Conservation (phyloP, 2,113 vertebrate species). For the Hoplias malabaricus region DNA sequence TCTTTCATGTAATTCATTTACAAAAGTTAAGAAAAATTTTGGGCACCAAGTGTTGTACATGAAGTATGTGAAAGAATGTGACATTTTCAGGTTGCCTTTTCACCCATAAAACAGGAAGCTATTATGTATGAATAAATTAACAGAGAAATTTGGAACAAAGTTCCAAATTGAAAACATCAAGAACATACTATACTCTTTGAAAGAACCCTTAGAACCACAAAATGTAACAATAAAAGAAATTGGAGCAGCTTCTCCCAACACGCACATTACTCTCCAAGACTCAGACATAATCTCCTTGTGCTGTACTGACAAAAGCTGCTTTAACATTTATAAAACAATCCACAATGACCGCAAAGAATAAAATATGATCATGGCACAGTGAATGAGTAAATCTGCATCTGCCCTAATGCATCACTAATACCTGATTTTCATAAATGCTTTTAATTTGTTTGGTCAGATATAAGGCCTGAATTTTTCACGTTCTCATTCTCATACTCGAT, state of each 20-base stretch:
- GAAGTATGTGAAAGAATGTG: too few species aligned
- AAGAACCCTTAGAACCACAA: neutral
- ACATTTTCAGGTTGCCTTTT: too few species aligned
- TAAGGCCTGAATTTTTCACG: neutral
- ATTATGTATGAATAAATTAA: slow-evolving; percentile 17
- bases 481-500: slow-evolving; percentile 50
- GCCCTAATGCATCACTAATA: neutral
- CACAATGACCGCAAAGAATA: neutral
- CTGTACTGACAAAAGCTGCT: neutral
- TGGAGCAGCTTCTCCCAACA: neutral
- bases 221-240: neutral
- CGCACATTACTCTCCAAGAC: neutral
- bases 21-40: too few species aligned
- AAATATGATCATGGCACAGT: neutral
- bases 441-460: neutral
- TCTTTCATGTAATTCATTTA: too few species aligned
- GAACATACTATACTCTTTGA: neutral
- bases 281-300: neutral
- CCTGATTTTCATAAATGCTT: neutral
- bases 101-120: neutral
- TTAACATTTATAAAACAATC: neutral
- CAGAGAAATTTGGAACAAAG: neutral
- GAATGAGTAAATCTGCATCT: neutral
- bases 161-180: neutral
- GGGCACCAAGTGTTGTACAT: too few species aligned